Conservation (phyloP, 2,113 vertebrate species). For the Paradisaea rubra region DNA sequence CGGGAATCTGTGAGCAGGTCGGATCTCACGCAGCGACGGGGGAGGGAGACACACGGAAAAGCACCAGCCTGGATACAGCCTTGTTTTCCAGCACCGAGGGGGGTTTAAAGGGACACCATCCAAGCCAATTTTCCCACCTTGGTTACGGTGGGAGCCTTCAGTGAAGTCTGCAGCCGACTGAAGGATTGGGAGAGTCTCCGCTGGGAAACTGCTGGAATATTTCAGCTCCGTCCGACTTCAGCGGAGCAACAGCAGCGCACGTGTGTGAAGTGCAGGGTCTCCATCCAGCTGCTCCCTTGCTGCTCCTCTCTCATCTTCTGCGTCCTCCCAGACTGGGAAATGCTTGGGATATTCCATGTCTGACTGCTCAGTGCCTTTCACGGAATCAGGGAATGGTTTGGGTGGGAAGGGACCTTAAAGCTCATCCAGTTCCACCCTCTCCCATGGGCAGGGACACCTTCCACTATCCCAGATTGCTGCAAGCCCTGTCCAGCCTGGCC, state of each 20-base stretch:
- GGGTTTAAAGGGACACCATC: neutral
- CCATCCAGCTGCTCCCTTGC: neutral
- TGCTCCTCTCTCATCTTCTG: neutral
- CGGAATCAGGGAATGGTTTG: neutral
- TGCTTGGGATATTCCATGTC: neutral
- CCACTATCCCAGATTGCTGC: neutral
- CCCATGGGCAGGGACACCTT: neutral
- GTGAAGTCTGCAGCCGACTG: neutral
- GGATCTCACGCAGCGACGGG: fast-evolving
- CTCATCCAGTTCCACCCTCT: neutral
- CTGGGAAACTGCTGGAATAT: neutral
- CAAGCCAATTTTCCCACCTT: neutral
- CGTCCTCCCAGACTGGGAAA: neutral
- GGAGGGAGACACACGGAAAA: neutral
- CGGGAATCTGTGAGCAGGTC: neutral
- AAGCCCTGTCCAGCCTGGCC: neutral
- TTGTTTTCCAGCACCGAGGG: neutral
- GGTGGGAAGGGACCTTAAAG: neutral
- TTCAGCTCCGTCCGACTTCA: neutral
- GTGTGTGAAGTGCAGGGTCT: neutral
- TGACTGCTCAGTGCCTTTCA: fast-evolving
- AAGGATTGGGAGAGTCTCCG: neutral
- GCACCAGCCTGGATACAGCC: neutral
- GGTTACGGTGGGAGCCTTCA: neutral
- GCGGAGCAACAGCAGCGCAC: neutral